Conservation (phyloP, 2,113 vertebrate genomes). For the Zosterops hypoxanthus region DNA sequence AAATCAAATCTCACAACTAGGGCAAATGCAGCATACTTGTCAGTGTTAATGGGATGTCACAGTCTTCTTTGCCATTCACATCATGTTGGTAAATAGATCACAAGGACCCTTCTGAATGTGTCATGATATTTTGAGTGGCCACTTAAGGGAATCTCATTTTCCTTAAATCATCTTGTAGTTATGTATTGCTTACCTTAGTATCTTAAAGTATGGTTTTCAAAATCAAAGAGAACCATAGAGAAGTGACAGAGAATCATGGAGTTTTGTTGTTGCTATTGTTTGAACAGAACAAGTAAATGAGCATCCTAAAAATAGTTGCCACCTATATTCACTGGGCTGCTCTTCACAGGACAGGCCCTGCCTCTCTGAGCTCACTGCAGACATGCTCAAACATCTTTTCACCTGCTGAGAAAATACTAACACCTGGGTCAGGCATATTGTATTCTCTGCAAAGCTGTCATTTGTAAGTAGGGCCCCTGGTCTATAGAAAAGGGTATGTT, state of each 20-base stretch:
- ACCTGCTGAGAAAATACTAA: neutral
- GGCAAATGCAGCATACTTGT: neutral
- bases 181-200: neutral
- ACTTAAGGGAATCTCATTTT: neutral
- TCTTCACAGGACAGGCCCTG: neutral
- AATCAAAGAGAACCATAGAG: neutral
- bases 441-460: neutral
- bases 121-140: neutral
- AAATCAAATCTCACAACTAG: neutral
- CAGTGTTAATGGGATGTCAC: neutral
- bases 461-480: neutral
- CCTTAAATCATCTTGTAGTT: neutral
- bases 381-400: neutral
- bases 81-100: neutral
- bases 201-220: neutral
- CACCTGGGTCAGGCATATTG: neutral
- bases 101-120: neutral
- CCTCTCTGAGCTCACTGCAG: neutral
- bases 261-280: neutral
- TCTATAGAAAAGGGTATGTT: neutral
- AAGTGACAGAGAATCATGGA: neutral
- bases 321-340: neutral
- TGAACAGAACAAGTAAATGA: neutral
- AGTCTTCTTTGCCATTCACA: neutral
- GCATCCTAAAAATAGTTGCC: neutral